Conservation (phyloP, 2,888 invertebrate species). For the Himalopsyche anomala region DNA sequence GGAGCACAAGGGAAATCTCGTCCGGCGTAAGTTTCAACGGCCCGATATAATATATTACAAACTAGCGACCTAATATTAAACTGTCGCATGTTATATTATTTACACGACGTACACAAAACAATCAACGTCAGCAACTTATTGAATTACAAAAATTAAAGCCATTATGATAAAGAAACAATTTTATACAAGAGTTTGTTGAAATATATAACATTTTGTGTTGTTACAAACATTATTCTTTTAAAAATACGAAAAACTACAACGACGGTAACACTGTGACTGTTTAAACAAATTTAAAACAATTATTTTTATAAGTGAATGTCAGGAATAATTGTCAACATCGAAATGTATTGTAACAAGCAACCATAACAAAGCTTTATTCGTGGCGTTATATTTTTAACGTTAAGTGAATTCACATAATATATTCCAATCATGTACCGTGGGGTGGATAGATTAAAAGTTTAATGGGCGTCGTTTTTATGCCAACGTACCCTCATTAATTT, state of each 20-base stretch:
- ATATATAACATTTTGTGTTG: too few relatives aligned
- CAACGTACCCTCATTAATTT: slow-evolving; percentile 1
- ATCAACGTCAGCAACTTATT: neutral
- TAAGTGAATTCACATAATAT: slow-evolving; percentile 10
- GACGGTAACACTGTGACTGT: too few relatives aligned
- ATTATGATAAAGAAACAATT: too few relatives aligned
- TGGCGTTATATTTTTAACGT: neutral
- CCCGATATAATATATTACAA: neutral
- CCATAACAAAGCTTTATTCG: neutral
- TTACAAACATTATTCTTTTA: too few relatives aligned
- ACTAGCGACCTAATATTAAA: neutral
- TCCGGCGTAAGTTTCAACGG: slow-evolving; percentile 23
- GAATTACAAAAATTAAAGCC: neutral
- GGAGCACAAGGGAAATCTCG: slow-evolving; percentile 18
- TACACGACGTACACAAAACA: neutral
- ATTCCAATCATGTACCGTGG: neutral
- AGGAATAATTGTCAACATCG: neutral
- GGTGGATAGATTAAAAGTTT: slow-evolving; percentile 23
- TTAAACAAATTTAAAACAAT: neutral
- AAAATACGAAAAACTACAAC: too few relatives aligned
- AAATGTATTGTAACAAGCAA: neutral
- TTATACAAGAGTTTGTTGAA: too few relatives aligned
- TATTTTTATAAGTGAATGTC: neutral
- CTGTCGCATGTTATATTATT: neutral
- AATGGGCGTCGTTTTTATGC: neutral